Percentiles rank a stretch among this genome's conserved stretches.
Conservation (phyloP, 2,113 vertebrate genomes). For the Aepyceros melampus region DNA sequence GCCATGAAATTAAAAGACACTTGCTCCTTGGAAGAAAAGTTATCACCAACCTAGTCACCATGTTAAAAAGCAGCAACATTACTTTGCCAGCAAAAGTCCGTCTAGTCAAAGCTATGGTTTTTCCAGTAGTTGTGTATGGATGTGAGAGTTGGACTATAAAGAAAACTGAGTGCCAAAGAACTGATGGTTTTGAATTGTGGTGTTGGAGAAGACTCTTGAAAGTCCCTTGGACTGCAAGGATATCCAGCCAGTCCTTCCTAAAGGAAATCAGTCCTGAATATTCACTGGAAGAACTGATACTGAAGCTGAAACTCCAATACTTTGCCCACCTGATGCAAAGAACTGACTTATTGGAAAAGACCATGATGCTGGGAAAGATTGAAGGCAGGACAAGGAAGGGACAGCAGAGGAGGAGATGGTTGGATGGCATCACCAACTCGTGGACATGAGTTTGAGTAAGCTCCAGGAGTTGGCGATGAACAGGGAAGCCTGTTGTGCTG, state of each 20-base stretch:
- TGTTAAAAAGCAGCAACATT: neutral
- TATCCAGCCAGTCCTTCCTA: neutral
- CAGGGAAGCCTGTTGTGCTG: neutral
- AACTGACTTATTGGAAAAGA: neutral
- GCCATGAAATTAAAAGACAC: neutral
- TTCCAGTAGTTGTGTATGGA: neutral
- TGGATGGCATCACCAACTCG: neutral
- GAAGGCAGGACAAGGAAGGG: accelerated
- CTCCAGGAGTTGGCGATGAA: neutral
- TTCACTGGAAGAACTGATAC: neutral
- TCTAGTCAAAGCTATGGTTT: neutral
- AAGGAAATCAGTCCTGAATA: neutral
- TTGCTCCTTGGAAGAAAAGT: neutral
- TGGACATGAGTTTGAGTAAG: neutral
- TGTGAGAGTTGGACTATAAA: neutral
- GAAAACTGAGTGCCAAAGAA: accelerated
- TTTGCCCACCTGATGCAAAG: neutral
- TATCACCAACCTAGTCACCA: neutral
- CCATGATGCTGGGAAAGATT: neutral
- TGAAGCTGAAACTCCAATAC: neutral
- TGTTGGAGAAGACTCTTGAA: neutral
- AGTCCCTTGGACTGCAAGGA: neutral
- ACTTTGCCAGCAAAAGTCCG: neutral
- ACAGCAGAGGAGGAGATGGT: neutral
- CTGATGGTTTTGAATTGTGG: neutral